These are phyloP conservation scores for Maniola jurtina DNA, from an alignment of 1,140 invertebrate genomes.

Conservation along the genomic window DNA sequence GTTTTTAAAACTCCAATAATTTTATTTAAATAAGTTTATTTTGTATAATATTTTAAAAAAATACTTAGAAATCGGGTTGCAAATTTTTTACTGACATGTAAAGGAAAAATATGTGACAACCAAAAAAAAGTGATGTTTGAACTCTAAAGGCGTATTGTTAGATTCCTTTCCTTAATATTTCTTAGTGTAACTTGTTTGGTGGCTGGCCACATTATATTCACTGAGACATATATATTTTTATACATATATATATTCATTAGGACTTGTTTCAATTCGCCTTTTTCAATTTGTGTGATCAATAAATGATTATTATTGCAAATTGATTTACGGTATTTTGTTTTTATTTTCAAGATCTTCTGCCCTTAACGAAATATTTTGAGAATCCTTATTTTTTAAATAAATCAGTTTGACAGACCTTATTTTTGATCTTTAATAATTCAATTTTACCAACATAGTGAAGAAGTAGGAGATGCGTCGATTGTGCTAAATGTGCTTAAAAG, in stretches of 20 bases:
- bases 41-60: too few relatives aligned
- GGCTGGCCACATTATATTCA: slow-evolving; percentile 57
- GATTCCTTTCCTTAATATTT: slow-evolving; percentile 31
- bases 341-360: slow-evolving; percentile 25
- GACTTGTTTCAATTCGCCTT: slow-evolving; percentile 62
- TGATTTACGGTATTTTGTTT: slow-evolving; percentile 49
- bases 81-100: slow-evolving; percentile 23
- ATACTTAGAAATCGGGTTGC: not conserved
- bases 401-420: not conserved
- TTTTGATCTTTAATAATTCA: too few relatives aligned
- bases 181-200: slow-evolving; percentile 35
- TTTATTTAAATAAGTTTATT: too few relatives aligned
- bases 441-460: too few relatives aligned
- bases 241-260: slow-evolving; percentile 54
- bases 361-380: not conserved
- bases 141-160: slow-evolving; percentile 31
- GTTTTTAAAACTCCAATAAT: too few relatives aligned
- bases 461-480: too few relatives aligned
- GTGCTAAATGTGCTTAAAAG: too few relatives aligned
- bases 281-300: slow-evolving; percentile 76
- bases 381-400: not conserved
- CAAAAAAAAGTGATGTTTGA: slow-evolving; percentile 36
- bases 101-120: slow-evolving; percentile 33
- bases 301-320: slow-evolving; percentile 76
- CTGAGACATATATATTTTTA: slow-evolving; percentile 63